These are phyloP conservation scores for Rhinophrynus dorsalis DNA, from an alignment of 2,797 vertebrate species.

Conservation along the genomic window DNA sequence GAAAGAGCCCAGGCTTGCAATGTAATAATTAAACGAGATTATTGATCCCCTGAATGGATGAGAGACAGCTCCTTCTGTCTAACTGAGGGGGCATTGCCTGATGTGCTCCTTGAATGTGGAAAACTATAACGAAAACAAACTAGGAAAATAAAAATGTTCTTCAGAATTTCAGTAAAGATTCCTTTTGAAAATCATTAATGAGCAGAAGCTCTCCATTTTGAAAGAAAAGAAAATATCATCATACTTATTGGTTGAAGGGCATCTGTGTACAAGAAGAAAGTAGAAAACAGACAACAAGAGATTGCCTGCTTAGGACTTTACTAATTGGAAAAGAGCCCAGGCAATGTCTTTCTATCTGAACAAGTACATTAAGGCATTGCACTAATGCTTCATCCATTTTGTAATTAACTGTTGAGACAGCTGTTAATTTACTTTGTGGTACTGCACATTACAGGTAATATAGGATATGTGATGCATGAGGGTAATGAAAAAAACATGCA, in stretches of 20 bases:
- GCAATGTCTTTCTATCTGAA: slow-evolving; percentile 54
- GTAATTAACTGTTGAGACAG: slow-evolving; percentile 56
- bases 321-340: slow-evolving; percentile 51
- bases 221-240: slow-evolving; percentile 33
- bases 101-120: slow-evolving; percentile 45
- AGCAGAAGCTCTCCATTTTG: slow-evolving; percentile 22
- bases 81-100: slow-evolving; percentile 26
- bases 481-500: slow-evolving; percentile 5
- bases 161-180: slow-evolving; percentile 19
- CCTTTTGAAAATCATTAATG: slow-evolving; percentile 36
- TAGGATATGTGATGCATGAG: slow-evolving; percentile 51
- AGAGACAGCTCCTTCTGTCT: slow-evolving; percentile 54
- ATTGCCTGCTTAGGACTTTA: slow-evolving; percentile 52
- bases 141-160: slow-evolving; percentile 45
- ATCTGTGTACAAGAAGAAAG: slow-evolving; percentile 27
- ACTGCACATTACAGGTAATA: slow-evolving; percentile 19
- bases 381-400: slow-evolving; percentile 59
- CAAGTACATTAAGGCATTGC: slow-evolving; percentile 52
- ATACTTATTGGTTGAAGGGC: slow-evolving; percentile 44
- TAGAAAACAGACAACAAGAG: slow-evolving; percentile 52
- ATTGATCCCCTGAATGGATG: slow-evolving; percentile 55
- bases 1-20: slow-evolving; percentile 52
- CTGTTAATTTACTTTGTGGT: slow-evolving; percentile 52
- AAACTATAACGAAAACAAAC: slow-evolving; percentile 45
- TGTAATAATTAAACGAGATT: slow-evolving; percentile 58